These are phyloP conservation scores for Zosterops pallidus DNA, from an alignment of 2,113 vertebrate genomes.

Conservation along the genomic window DNA sequence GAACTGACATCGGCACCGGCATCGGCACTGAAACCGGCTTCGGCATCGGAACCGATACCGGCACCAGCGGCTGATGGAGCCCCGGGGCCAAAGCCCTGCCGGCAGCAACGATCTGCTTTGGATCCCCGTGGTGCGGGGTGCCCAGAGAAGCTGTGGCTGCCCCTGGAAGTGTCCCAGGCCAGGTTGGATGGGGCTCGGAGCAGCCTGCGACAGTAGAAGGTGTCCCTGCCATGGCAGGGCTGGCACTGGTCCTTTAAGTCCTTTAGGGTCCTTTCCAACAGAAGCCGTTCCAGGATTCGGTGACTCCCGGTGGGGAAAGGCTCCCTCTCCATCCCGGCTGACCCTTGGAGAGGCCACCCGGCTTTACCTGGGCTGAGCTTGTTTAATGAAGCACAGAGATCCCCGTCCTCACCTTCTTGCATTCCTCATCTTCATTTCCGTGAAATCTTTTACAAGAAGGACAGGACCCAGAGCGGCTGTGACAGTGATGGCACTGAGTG, in stretches of 20 bases:
- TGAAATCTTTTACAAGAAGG: not conserved
- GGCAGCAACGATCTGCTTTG: not conserved
- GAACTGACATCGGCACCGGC: accelerated
- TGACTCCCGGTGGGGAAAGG: not conserved
- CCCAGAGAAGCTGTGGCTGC: not conserved
- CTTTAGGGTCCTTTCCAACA: not conserved
- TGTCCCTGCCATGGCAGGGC: not conserved
- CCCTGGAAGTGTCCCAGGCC: not conserved
- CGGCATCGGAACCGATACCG: accelerated
- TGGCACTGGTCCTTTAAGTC: not conserved
- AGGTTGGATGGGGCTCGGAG: accelerated
- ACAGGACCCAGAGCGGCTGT: not conserved
- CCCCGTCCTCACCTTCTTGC: not conserved
- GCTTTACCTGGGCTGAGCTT: not conserved
- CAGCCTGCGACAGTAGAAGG: accelerated
- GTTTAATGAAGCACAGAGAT: not conserved
- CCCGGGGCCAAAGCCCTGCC: not conserved
- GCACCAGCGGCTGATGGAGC: not conserved
- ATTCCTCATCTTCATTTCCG: not conserved
- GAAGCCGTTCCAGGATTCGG: not conserved
- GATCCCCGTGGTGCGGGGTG: not conserved
- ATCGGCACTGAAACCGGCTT: too few relatives aligned
- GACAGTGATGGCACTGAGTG: not conserved
- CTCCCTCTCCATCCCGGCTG: accelerated
- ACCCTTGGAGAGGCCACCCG: accelerated